Base-by-base conservation (phyloP, 2,113 vertebrate species). In the Anguilla japonica region DNA sequence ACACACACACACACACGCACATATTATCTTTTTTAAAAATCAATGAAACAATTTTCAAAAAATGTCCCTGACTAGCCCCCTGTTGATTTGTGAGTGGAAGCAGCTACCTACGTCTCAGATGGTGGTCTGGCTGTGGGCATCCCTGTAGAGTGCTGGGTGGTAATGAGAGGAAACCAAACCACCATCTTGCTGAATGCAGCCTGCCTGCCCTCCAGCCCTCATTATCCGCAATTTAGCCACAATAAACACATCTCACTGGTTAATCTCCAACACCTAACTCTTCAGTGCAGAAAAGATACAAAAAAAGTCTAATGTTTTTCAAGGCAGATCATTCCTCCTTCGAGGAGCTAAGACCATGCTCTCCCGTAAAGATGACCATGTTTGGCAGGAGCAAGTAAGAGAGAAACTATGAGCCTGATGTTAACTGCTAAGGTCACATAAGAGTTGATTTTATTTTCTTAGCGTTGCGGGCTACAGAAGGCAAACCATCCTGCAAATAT, bases 61-160 rank as follows among this genome's bases (percentile, higher is more conserved):
- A 29, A 29, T 75, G 26, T 75, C 34, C n/a, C n/a, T 75, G 75
- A 85, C n/a, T 85, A 75, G 20, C 79, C 15, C 79, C 34, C 34
- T 41, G 34, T 43, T 41, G 79, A 81, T 41, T 41, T 81, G 0
- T 81, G 16, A 86, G 80, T 81, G 81, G 16, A 29, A 85, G 78
- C 80, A 85, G 81, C 46, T 75, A 81, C 60, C 41, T 75, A n/a
- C 41, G 22, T 34, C 81, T n/a, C n/a, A n/a, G 22, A 79, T 41
- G 86, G 89, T 89, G 84, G 89, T 86, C 87, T 75, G 46, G 22
- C 79, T 82, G 82, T 20, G n/a, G 43, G 46, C 46, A 79, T 60
- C 84, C 80, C 79, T 57, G 46, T 71, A 67, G 50, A 78, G 20
- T 79, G 41, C 50, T 41, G 34, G 5, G 11, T 50, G 14, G 29